Percentiles rank a stretch among this genome's conserved stretches.
phyloP scores from a whole-genome alignment of 2,797 vertebrate genomes.

The Otolemur crassicaudatus region DNA sequence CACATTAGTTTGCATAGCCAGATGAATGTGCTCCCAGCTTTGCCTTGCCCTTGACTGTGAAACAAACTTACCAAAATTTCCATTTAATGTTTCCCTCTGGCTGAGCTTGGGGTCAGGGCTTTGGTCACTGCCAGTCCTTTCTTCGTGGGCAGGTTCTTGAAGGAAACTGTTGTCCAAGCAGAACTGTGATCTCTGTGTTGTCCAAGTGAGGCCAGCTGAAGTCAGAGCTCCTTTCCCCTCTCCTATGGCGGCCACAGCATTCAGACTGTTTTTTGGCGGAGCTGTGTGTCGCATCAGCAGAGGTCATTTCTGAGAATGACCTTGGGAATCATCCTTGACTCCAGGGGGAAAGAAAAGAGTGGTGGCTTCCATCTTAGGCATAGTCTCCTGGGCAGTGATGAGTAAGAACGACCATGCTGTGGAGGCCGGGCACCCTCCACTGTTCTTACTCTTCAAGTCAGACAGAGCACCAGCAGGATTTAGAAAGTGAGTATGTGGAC shows the following conservation, averaged over 20 bases:
- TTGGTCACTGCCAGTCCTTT: neutral
- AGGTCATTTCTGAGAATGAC: neutral
- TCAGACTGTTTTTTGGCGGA: neutral
- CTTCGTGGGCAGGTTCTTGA: rapidly evolving
- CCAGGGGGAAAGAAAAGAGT: neutral
- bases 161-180: neutral
- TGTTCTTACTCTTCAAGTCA: too few relatives aligned
- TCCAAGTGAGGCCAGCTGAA: neutral
- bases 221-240: neutral
- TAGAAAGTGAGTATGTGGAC: rapidly evolving
- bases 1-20: neutral
- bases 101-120: neutral
- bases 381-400: neutral
- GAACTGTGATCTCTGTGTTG: neutral
- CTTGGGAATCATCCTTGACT: neutral
- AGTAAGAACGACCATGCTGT: too few relatives aligned
- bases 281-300: too few relatives aligned
- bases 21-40: neutral
- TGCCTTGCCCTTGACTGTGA: neutral
- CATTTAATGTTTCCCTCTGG: neutral
- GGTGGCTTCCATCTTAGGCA: neutral
- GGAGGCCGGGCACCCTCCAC: too few relatives aligned
- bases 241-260: rapidly evolving
- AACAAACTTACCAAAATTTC: neutral
- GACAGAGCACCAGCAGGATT: too few relatives aligned